Base-by-base conservation (phyloP, 2,113 vertebrate species). In the Cathartes aura region DNA sequence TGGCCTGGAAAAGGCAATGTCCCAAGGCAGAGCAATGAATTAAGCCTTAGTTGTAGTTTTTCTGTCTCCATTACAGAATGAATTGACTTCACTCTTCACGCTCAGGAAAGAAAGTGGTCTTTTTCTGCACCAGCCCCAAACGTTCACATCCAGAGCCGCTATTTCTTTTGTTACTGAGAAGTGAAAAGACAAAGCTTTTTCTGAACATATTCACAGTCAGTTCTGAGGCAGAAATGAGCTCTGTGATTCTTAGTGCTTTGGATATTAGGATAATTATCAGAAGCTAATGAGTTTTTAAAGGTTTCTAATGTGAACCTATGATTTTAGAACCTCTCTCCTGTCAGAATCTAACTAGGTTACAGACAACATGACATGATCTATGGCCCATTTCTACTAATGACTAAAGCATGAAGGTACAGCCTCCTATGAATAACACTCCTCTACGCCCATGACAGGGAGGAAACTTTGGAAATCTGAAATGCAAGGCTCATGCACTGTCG, bases 261-360 rank as follows among this genome's bases (percentile, higher is more conserved):
- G 95, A 96, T 98, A 98, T 97, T 98, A 98, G 95, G 89, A 96
- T 97, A 98, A 98, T 98, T 98, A 98, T 97, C 79, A 97, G 93
- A 96, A 97, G 71, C 91, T 98, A 98, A 98, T 98, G 97, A 98
- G 98, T 97, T 98, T 98, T 98, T 97, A 98, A 97, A 98, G 97
- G 82, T 97, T 98, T 98, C 90, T 98, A 93, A 95, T 97, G 93
- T 89, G 96, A 98, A 98, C 87, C 87, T 96, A 89, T 93, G 98
- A 96, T 98, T 98, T 98, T 94, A 94, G 97, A 98, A 97, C 60
- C 88, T 89, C 58, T 75, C 88, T 97, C 56, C 89, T 98, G 96
- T 89, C 86, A 92, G 96, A 97, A 96, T 97, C 81, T 98, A 98
- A 97, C 95, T 98, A 97, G 97, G 96, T 98, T 98, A 97, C 94